Conservation (phyloP, 2,113 vertebrate species). For the Calyptommatus sinebrachiatus region DNA sequence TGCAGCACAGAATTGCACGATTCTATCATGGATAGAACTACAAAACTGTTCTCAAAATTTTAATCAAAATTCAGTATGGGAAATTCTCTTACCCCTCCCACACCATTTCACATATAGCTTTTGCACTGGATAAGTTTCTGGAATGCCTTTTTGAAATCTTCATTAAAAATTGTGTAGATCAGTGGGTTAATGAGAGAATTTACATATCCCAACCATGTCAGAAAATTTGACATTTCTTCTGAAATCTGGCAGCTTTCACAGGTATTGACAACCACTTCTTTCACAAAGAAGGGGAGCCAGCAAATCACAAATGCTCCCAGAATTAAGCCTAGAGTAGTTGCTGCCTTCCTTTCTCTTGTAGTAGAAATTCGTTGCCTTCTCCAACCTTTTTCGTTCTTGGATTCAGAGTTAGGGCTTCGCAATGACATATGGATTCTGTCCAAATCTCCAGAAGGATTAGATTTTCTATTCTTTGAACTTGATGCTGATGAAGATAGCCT, state of each 20-base stretch:
- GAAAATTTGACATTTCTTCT: constrained; percentile 89
- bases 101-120: constrained; percentile 74
- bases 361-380: constrained; percentile 89
- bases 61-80: neutral
- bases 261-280: constrained; percentile 92
- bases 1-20: neutral
- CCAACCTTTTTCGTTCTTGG: constrained; percentile 79
- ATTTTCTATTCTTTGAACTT: constrained; percentile 84
- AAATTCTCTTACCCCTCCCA: no score
- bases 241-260: constrained; percentile 86
- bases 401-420: constrained; percentile 75
- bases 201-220: constrained; percentile 95
- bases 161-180: constrained; percentile 98
- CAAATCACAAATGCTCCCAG: constrained; percentile 96
- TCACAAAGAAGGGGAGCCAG: constrained; percentile 98
- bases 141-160: constrained; percentile 99
- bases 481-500: constrained; percentile 72
- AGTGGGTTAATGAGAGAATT: constrained; percentile 98
- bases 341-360: constrained; percentile 89
- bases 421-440: constrained; percentile 75
- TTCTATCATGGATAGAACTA: neutral
- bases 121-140: constrained; percentile 89
- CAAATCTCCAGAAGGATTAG: constrained; percentile 85
- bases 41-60: neutral
- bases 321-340: constrained; percentile 91